These are phyloP conservation scores for Pseudomyrmex concolor DNA, from an alignment of 1,140 invertebrate genomes.

Conservation along the genomic window DNA sequence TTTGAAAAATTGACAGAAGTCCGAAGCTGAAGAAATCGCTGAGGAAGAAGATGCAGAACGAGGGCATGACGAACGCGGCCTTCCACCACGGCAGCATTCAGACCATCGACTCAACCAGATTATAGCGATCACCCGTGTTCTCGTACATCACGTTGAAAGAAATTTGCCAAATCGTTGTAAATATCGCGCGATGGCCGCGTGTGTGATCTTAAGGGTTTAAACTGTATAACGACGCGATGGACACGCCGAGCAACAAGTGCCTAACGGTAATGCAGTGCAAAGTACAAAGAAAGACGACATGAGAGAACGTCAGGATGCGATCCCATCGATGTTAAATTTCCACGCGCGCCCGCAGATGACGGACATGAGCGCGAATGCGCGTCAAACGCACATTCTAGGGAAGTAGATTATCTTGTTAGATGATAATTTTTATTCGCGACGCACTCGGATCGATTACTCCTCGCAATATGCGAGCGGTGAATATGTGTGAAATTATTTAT, in stretches of 20 bases:
- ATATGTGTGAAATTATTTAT: slow-evolving; percentile 27
- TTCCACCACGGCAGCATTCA: slow-evolving; percentile 81
- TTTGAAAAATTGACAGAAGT: slow-evolving; percentile 69
- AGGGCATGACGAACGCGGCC: slow-evolving; percentile 80
- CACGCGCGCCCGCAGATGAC: neutral
- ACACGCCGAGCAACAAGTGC: neutral
- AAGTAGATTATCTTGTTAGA: neutral
- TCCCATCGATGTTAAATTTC: neutral
- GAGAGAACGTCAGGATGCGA: neutral
- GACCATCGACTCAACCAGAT: slow-evolving; percentile 81
- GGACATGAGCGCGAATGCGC: neutral
- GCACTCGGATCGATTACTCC: too few relatives aligned
- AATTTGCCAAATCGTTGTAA: slow-evolving; percentile 71
- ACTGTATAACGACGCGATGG: neutral
- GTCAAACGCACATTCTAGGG: neutral
- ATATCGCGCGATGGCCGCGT: slow-evolving; percentile 50
- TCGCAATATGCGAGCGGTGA: too few relatives aligned
- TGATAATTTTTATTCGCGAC: neutral
- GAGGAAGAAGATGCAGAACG: slow-evolving; percentile 71
- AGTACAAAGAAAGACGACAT: neutral
- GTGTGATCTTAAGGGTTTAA: slow-evolving; percentile 67
- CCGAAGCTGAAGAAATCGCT: slow-evolving; percentile 80
- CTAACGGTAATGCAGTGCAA: neutral
- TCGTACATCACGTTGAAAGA: neutral
- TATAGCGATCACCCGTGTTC: slow-evolving; percentile 72